Percentiles rank a stretch among this genome's conserved stretches.
These are phyloP conservation scores for Onychostruthus taczanowskii DNA, from an alignment of 2,113 vertebrate species.

Conservation along the genomic window DNA sequence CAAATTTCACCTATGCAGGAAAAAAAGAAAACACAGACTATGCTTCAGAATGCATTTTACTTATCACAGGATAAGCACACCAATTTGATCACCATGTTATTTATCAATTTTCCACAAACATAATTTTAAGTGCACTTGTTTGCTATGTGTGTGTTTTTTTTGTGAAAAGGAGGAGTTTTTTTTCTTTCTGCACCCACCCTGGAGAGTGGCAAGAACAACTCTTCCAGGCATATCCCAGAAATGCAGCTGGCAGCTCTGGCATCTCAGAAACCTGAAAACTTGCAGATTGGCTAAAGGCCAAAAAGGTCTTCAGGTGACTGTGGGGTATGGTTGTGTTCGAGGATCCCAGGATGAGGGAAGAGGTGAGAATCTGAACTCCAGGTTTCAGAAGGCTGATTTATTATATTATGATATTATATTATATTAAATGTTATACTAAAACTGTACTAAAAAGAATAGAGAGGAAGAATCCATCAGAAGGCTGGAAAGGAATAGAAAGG, in stretches of 20 bases:
- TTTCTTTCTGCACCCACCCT: not conserved
- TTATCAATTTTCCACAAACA: not conserved
- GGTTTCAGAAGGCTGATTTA: no score
- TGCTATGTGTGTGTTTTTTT: not conserved
- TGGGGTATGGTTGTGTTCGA: no score
- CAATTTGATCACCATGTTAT: not conserved
- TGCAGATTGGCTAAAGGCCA: not conserved
- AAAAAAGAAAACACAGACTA: not conserved
- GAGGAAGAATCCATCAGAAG: no score
- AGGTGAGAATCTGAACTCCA: no score
- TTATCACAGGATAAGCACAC: not conserved
- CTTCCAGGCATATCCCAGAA: not conserved
- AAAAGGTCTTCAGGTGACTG: not conserved
- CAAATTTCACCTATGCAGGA: not conserved
- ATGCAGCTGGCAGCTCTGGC: accelerated
- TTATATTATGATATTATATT: no score
- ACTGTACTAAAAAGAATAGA: no score
- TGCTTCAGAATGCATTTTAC: accelerated
- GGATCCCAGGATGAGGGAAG: no score
- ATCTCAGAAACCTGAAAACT: not conserved
- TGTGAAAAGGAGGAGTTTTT: not conserved
- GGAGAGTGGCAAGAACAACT: accelerated
- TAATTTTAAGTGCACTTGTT: not conserved
- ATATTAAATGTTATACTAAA: no score
- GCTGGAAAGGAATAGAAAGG: no score